Evolutionary conservation across 2,797 vertebrate species (phyloP).

Genomic region (Otolemur crassicaudatus): DNA sequence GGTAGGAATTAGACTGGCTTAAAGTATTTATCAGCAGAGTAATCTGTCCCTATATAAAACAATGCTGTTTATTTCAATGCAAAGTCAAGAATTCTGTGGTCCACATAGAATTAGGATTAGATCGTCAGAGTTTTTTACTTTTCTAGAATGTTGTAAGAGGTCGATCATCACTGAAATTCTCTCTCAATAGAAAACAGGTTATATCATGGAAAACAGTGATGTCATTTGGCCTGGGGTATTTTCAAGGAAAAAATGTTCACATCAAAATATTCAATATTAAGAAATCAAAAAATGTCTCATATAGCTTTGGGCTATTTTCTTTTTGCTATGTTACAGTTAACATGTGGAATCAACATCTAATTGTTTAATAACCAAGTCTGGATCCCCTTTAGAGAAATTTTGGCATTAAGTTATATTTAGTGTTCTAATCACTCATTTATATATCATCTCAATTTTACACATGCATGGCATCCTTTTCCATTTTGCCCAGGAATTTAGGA

Average conservation of each 20-base stretch:
- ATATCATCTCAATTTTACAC: not conserved
- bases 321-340: not conserved
- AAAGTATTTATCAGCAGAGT: not conserved
- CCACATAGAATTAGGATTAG: not conserved
- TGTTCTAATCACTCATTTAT: not conserved
- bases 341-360: not conserved
- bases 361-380: not conserved
- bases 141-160: not conserved
- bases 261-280: not conserved
- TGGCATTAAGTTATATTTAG: not conserved
- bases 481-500: not conserved
- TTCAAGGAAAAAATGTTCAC: not conserved
- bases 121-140: not conserved
- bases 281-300: not conserved
- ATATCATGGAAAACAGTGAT: not conserved
- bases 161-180: not conserved
- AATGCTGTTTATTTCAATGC: not conserved
- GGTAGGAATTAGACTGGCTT: not conserved
- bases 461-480: not conserved
- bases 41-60: constrained; percentile 27
- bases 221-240: not conserved
- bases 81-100: not conserved
- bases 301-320: not conserved
- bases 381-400: not conserved
- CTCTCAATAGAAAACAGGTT: not conserved